Evolutionary conservation across 2,888 invertebrate genomes (phyloP), one percentile per base, ranked within the genome.

Genomic region (Eilema sororculum): DNA sequence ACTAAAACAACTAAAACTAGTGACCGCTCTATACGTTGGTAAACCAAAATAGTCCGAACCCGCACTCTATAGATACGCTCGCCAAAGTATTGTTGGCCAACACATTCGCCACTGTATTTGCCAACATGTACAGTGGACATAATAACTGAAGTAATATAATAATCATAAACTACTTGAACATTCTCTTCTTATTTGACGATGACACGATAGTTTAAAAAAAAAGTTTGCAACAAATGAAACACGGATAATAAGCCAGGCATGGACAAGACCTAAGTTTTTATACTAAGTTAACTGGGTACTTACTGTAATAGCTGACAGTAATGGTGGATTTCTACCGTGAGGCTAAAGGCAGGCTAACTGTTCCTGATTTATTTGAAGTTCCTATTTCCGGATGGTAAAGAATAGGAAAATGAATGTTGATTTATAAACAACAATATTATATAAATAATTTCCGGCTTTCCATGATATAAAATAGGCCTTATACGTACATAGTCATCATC

Each of bases 361-460:
- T 24, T 46, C 20, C 25, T 16, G 24, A 61, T 61, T 67, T 67
- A 33, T 25, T 24, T 67, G 52, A 6, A 60, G 16, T 24, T 24
- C 24, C 4, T 60, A 24, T 46, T 52, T 60, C 67, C 61, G 16
- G 41, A 57, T 10, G 3, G 1, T 65, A 33, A 57, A 16, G n/a
- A 56, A 65, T 56, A 28, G 22, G 13, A 25, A 41, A 63, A 9
- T 56, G 13, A n/a, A 30, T 6, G 33, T 24, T 57, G 16, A 24
- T 65, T 33, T 65, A 65, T 65, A 57, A 28, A 33, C 37, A 12
- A 5, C 46, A 63, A 10, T n/a, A n/a, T 20, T 20, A 3, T 63
- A 24, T 46, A 46, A n/a, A 46, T 25, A 16, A 16, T 25, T 46
- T 56, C 56, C 65, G 65, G 28, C 22, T 65, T 65, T 20, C 46